These are phyloP conservation scores for Vultur gryphus DNA, from an alignment of 2,797 vertebrate genomes.

Conservation along the genomic window DNA sequence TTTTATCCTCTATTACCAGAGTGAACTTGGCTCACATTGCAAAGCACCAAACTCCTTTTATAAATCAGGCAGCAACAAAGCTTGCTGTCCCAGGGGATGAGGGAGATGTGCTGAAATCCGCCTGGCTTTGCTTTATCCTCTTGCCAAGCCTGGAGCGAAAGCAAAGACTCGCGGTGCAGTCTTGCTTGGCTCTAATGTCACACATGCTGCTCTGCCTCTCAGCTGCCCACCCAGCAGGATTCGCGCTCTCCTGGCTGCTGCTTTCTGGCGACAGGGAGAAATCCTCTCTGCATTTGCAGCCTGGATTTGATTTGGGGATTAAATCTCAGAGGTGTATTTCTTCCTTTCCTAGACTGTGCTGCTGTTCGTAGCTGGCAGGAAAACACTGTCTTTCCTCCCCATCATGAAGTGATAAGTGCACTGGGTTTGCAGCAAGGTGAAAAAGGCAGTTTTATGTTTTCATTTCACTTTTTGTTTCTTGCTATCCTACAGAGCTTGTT, in stretches of 20 bases:
- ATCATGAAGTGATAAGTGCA: not conserved
- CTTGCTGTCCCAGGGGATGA: not conserved
- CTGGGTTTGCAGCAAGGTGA: not conserved
- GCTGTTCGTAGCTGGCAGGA: not conserved
- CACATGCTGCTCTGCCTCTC: not conserved
- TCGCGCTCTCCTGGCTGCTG: not conserved
- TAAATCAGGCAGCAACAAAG: not conserved
- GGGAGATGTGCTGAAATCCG: not conserved
- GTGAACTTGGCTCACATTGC: not conserved
- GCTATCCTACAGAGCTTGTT: not conserved
- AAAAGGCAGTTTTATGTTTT: not conserved
- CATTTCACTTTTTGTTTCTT: not conserved
- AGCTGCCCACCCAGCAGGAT: not conserved
- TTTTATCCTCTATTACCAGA: not conserved
- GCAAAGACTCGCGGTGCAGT: not conserved
- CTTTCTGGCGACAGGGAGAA: not conserved
- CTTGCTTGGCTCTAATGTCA: not conserved
- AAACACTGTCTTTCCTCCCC: not conserved
- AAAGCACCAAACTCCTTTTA: not conserved
- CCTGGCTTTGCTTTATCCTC: constrained; percentile 9
- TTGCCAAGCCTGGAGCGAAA: constrained; percentile 16
- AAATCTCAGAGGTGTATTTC: not conserved
- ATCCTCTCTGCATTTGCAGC: not conserved
- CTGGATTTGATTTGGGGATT: constrained; percentile 24
- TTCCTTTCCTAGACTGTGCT: not conserved